Evolutionary conservation across 2,113 vertebrate species (phyloP), one percentile per base, ranked within the genome.

Genomic region (Cathartes aura): DNA sequence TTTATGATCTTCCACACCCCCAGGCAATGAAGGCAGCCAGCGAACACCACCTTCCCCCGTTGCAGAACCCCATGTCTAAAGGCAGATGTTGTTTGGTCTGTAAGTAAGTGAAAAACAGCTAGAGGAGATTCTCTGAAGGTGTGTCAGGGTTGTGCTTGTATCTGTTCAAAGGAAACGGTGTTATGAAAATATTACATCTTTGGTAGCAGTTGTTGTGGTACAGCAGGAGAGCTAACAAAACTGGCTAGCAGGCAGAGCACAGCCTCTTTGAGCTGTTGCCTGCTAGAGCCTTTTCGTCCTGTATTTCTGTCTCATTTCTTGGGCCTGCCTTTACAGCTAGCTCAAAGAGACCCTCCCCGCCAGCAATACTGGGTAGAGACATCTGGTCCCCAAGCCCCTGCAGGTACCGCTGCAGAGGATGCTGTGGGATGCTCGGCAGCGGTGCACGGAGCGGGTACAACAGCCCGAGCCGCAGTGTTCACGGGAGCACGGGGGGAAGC

Each of bases 371-470:
- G 59, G 29, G 20, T 81, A 48, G 72, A 73, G 36, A 15, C 2
- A 1, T 23, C 63, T 58, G 55, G 36, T 90, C 40, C 55, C 59
- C 40, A 88, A 6, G 34, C 26, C 6, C 20, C 16, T 1, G 5
- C 1, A 4, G 12, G 50, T 4, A 1, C 15, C 24, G 53, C 68
- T 64, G 56, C 38, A 36, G 70, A 47, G 52, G 58, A 48, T 66
- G 56, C 56, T 3, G 20, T 60, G 84, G 36, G 52, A 32, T n/a
- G 68, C 48, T 90, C 4, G 4, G 67, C 58, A 62, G 45, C 0
- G 0, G 36, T 26, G 45, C 34, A 55, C 1, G 6, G 40, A 75
- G 58, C 2, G 2, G 48, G 29, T 50, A 20, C 8, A 22, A 29
- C 38, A 64, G 48, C 53, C 87, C 3, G 2, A 72, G 83, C 3